Base-by-base conservation (phyloP, 1,140 invertebrate species). In the Drosophila leontia region DNA sequence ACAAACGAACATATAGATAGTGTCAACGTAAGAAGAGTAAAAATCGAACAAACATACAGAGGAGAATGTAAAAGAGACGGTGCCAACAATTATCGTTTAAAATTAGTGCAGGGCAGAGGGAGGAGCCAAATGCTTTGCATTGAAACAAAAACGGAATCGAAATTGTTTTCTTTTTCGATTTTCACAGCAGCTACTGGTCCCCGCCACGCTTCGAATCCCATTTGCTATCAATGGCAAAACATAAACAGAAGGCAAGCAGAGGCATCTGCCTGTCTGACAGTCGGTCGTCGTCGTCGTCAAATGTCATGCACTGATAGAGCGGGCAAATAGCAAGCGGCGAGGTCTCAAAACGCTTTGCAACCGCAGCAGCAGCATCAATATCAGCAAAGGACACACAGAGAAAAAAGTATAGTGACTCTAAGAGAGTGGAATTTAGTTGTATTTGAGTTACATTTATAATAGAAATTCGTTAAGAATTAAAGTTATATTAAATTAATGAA, bases 281-380 rank as follows among this genome's bases (percentile, higher is more conserved):
- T n/a, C 26, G 26, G 48, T 17, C 15, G 48, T 17, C 15, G 48
- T 32, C 11, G 41, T 42, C 3, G 41, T 81, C 85, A 90, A 80
- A 85, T 90, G 85, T 81, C 85, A 82, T 82, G 82, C 75, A 75
- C 85, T 91, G 85, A 71, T 88, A 75, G 85, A 88, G 84, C 85
- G 68, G 67, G 67, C 78, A 74, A 90, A 88, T 88, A 77, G 68
- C 75, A 88, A 83, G 78, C 84, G 76, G 71, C 75, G 82, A 63
- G 70, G 56, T 48, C 71, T 82, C 61, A 77, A 80, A 67, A 78
- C 77, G 64, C 68, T 88, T 80, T 63, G 77, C 68, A 75, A 65
- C 69, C 80, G 29, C 50, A 51, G 48, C 48, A 51, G 71, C 47
- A 51, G 71, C 47, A 76, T 37, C 68, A 67, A 32, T 44, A 65